Evolutionary conservation across 2,888 invertebrate genomes (phyloP).

Genomic region (Stegophylla sp.): DNA sequence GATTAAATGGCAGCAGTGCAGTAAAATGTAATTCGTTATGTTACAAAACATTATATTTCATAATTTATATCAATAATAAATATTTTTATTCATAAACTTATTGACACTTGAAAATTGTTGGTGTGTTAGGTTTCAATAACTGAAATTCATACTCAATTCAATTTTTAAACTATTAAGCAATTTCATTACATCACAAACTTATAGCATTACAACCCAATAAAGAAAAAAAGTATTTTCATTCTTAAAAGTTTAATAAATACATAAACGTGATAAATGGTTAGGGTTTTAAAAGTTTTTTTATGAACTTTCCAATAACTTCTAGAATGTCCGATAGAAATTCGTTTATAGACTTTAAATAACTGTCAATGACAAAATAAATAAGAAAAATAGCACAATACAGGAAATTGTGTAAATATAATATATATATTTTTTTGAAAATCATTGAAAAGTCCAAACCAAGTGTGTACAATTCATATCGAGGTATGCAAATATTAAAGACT

Average conservation of each 20-base stretch:
- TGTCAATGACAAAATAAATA: neutral
- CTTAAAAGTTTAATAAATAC: neutral
- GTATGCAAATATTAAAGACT: no score
- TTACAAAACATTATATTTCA: no score
- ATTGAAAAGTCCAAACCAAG: neutral
- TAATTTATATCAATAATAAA: no score
- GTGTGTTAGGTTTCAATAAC: no score
- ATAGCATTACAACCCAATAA: neutral
- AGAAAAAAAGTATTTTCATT: neutral
- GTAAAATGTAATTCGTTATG: no score
- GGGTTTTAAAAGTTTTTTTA: neutral
- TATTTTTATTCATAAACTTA: no score
- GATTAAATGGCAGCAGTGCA: no score
- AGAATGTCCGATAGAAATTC: neutral
- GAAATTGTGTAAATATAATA: neutral
- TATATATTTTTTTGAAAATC: neutral
- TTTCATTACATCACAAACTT: neutral
- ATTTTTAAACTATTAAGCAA: neutral
- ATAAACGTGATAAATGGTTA: neutral
- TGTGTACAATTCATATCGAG: no score
- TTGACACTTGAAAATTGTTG: no score
- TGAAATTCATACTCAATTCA: neutral
- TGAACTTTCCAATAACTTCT: constrained; percentile 2
- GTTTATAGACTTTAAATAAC: constrained; percentile 13
- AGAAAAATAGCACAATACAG: neutral